Conservation (phyloP, 2,113 vertebrate genomes). For the Myocastor coypus region DNA sequence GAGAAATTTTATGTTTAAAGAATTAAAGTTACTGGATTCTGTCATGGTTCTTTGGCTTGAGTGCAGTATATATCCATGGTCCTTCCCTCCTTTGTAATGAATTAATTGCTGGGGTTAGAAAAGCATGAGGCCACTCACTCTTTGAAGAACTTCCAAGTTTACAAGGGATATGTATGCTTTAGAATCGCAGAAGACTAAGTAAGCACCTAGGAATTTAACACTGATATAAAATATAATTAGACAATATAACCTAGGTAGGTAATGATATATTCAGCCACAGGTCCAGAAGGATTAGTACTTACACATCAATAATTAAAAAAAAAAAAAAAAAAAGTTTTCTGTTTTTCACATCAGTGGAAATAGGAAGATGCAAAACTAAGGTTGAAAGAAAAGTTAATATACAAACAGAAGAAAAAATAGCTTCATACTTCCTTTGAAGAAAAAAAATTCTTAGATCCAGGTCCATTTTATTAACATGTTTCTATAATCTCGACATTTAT, state of each 20-base stretch:
- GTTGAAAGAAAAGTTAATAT: constrained; percentile 58
- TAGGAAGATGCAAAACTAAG: constrained; percentile 67
- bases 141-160: constrained; percentile 31
- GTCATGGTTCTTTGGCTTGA: constrained; percentile 64
- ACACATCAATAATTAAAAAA: constrained; percentile 17
- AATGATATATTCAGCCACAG: constrained; percentile 35
- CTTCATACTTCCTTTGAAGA: constrained; percentile 72
- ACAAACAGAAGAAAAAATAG: constrained; percentile 56
- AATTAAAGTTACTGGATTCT: constrained; percentile 58
- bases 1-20: not conserved
- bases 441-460: constrained; percentile 80
- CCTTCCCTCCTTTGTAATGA: not conserved
- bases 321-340: constrained; percentile 3
- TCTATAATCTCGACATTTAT: constrained; percentile 85
- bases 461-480: constrained; percentile 87
- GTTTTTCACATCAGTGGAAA: constrained; percentile 51
- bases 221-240: constrained; percentile 51
- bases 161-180: constrained; percentile 46
- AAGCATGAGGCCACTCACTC: not conserved
- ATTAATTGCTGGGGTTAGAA: not conserved
- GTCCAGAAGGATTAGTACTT: constrained; percentile 45
- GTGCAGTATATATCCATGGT: not conserved
- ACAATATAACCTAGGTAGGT: constrained; percentile 42
- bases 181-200: constrained; percentile 54
- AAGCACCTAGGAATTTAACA: constrained; percentile 48